A percentile compares a stretch with the other conserved stretches of the same genome.
Evolutionary conservation across 2,797 vertebrate species (phyloP).

Genomic region (Dryobates pubescens): DNA sequence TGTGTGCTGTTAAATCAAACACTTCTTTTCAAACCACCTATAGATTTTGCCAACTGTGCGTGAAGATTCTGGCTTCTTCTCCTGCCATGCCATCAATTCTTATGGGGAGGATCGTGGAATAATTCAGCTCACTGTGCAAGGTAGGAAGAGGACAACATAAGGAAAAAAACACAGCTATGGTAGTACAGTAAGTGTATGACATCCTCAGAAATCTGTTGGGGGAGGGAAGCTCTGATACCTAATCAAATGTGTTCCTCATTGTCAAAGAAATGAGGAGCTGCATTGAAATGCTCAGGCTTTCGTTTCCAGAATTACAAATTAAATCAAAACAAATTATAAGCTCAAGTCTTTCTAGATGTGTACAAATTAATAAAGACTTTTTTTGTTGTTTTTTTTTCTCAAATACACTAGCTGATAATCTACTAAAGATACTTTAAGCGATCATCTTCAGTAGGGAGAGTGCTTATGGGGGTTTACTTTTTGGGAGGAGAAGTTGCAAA

Average conservation of each 20-base stretch:
- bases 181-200: conserved; percentile 8
- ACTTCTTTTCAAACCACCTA: conserved; percentile 56
- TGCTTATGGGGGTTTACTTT: background rate
- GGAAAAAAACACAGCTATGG: conserved; percentile 10
- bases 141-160: conserved; percentile 74
- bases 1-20: background rate
- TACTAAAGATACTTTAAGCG: background rate
- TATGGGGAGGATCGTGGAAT: conserved; percentile 98
- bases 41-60: conserved; percentile 97
- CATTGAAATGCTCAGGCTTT: background rate
- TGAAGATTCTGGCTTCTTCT: conserved; percentile 98
- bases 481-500: background rate
- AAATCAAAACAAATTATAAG: background rate
- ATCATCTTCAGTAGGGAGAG: background rate
- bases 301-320: background rate
- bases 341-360: background rate
- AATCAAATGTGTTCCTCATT: background rate
- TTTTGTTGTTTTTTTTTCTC: background rate
- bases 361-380: background rate
- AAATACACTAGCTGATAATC: background rate
- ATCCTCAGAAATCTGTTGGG: background rate
- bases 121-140: conserved; percentile 98
- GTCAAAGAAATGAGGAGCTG: background rate
- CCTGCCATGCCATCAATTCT: conserved; percentile 98
- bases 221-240: background rate